Base-by-base conservation (phyloP, 2,797 vertebrate species). In the Ctenopoma multispine region DNA sequence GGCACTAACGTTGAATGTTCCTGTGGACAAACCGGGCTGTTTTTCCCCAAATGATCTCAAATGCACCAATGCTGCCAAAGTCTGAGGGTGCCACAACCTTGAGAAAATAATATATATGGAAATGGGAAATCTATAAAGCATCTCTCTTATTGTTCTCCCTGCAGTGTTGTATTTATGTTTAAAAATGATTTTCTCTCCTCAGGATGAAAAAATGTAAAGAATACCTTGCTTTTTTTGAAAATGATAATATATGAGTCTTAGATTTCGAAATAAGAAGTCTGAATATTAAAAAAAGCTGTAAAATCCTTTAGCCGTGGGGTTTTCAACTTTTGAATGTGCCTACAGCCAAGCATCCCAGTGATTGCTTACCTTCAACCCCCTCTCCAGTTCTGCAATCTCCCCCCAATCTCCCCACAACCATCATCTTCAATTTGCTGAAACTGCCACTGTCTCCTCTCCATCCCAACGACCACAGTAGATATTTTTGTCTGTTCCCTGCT, bases 41-140 rank as follows among this genome's bases (percentile, higher is more conserved):
- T 83, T 84, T 70, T 65, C 71, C 79, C 86, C 49, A 54, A 91
- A 87, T 85, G 78, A 90, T 92, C 91, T 90, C 81, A 87, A 89
- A 86, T 78, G 86, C 90, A 84, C 84, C 90, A 79, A 86, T 29
- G 86, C 89, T 90, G 90, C 89, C 91, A 90, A 92, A 88, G 86
- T 91, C 87, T 92, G 90, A 89, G 87, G 92, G 89, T 88, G 90
- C 88, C n/a, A 77, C 91, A 92, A 91, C 92, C 93, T 93, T 93
- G 93, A 92, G 91, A 91, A 92, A 93, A 94, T 94, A 93, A 94
- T 94, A 94, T 94, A 93, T 94, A 93, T 94, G 92, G 92, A 94
- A 94, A 94, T 94, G 83, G 90, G 88, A 90, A 90, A 92, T 92
- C 91, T 93, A 92, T 90, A 91, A 93, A 93, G 89, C 89, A 88